A percentile compares a stretch with the other conserved stretches of the same genome.
These are phyloP conservation scores for Spinus pinus DNA, from an alignment of 2,797 vertebrate species.

Conservation along the genomic window DNA sequence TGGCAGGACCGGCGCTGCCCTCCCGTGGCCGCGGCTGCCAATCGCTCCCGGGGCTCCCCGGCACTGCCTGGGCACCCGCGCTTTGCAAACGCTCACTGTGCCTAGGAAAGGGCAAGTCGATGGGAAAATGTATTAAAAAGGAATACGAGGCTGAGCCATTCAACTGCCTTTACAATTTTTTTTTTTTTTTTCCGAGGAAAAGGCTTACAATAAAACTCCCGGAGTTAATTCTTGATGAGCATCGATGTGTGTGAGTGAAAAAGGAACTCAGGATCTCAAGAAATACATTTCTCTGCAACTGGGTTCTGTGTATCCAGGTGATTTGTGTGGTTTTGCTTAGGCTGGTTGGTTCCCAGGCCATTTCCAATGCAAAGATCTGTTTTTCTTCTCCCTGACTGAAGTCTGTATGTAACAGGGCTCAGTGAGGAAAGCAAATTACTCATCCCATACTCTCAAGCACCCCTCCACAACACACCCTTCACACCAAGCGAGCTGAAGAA, in stretches of 20 bases:
- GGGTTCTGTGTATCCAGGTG: neutral
- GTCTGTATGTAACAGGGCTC: neutral
- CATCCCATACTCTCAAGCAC: neutral
- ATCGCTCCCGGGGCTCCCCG: neutral
- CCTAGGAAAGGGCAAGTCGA: neutral
- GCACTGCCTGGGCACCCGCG: neutral
- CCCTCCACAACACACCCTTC: neutral
- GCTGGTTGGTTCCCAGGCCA: neutral
- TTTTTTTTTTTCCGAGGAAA: neutral
- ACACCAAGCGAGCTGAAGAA: neutral
- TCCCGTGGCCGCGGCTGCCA: neutral
- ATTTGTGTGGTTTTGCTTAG: neutral
- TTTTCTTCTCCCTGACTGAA: neutral
- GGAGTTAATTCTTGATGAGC: neutral
- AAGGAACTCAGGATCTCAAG: neutral
- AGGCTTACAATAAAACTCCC: neutral
- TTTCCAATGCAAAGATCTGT: neutral
- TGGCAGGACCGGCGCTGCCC: conserved; percentile 24
- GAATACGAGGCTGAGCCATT: neutral
- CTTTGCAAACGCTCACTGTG: accelerated
- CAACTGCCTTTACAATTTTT: neutral
- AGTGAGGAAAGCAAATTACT: neutral
- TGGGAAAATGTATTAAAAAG: neutral
- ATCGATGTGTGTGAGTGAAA: neutral
- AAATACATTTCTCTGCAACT: neutral